These are phyloP conservation scores for Lepidostoma basale DNA, from an alignment of 1,140 invertebrate genomes.

Conservation along the genomic window DNA sequence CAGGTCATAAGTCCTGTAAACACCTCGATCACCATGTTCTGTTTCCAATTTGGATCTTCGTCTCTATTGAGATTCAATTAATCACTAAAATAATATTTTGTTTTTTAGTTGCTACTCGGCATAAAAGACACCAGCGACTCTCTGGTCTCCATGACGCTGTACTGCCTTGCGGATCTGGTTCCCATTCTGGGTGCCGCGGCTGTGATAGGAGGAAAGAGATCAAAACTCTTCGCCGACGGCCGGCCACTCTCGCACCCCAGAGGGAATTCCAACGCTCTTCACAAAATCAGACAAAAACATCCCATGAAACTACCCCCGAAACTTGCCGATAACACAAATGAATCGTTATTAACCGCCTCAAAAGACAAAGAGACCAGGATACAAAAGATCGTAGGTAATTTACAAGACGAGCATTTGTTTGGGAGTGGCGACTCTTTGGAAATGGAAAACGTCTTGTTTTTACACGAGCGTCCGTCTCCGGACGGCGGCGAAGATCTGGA, in stretches of 20 bases:
- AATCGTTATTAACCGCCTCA: not conserved
- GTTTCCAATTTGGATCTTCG: no score
- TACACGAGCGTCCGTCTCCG: conserved; percentile 77
- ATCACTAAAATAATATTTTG: not conserved
- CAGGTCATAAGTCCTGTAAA: no score
- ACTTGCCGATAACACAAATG: conserved; percentile 5
- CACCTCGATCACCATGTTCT: no score
- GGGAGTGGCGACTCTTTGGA: conserved; percentile 46
- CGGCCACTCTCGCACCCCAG: conserved; percentile 61
- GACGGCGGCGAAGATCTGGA: conserved; percentile 79
- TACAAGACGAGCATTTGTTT: conserved; percentile 48
- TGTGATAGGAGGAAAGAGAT: conserved; percentile 81
- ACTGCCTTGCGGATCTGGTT: conserved; percentile 79
- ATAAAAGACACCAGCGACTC: conserved; percentile 82
- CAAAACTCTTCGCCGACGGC: conserved; percentile 82
- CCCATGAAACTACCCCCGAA: conserved; percentile 23
- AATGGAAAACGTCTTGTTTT: conserved; percentile 53
- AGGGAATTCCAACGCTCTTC: not conserved
- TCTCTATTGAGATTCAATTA: not conserved
- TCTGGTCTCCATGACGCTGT: conserved; percentile 78
- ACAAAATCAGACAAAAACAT: conserved; percentile 36
- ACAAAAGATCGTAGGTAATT: not conserved
- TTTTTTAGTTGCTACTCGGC: conserved; percentile 74
- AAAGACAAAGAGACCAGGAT: not conserved
- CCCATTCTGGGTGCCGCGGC: conserved; percentile 78